phyloP scores from a whole-genome alignment of 2,113 vertebrate genomes.

The Rattus rattus region DNA sequence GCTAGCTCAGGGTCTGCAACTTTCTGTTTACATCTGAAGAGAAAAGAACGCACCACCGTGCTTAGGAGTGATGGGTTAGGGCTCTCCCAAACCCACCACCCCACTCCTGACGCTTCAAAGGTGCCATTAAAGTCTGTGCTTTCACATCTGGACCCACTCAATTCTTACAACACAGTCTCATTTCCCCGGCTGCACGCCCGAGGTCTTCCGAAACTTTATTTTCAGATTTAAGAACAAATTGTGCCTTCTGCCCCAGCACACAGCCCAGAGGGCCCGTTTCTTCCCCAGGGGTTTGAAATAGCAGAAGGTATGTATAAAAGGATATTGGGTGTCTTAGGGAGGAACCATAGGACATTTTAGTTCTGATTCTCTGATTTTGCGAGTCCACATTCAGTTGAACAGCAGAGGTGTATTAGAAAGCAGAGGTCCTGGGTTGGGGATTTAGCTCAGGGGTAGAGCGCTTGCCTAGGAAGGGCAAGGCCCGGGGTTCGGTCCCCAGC shows the following conservation, averaged over 20 bases:
- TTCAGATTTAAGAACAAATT: slow-evolving; percentile 67
- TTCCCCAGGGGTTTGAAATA: neutral
- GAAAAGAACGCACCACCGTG: slow-evolving; percentile 64
- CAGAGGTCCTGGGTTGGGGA: too few species aligned
- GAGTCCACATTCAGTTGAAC: fast-evolving
- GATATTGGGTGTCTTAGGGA: slow-evolving; percentile 62
- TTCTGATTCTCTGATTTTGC: neutral
- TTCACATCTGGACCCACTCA: slow-evolving; percentile 78
- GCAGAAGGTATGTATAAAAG: neutral
- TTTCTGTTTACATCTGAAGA: slow-evolving; percentile 83
- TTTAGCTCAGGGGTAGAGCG: too few species aligned
- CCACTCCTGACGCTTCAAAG: slow-evolving; percentile 64
- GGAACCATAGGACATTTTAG: neutral
- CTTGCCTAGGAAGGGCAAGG: too few species aligned
- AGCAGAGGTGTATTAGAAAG: fast-evolving
- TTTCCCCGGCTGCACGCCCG: slow-evolving; percentile 78
- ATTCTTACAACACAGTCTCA: slow-evolving; percentile 81
- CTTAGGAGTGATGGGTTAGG: slow-evolving; percentile 64
- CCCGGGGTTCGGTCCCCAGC: too few species aligned
- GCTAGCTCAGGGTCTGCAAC: slow-evolving; percentile 84
- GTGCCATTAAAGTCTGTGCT: slow-evolving; percentile 60
- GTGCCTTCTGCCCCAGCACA: slow-evolving; percentile 63
- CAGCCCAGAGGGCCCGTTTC: slow-evolving; percentile 72
- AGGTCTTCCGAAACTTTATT: slow-evolving; percentile 78
- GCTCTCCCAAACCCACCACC: slow-evolving; percentile 66